Base-by-base conservation (phyloP, 2,888 invertebrate genomes). In the Lepidochrysops patricia region DNA sequence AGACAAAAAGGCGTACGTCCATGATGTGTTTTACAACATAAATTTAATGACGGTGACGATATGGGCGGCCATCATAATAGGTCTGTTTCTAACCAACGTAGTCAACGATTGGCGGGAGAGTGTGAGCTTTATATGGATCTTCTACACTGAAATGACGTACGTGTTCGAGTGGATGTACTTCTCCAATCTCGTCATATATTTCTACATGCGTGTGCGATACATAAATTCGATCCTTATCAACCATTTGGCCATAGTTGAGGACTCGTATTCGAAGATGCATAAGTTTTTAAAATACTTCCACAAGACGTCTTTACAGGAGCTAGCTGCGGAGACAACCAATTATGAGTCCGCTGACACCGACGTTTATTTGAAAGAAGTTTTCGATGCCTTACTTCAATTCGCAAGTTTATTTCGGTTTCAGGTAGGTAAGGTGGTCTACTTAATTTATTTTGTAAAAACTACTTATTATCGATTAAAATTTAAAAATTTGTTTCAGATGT, bases 181-280 rank as follows among this genome's bases (percentile, higher is more conserved):
- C 61, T 72, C 75, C 1, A 78, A 76, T 63, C 59, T 75, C 7
- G 61, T 81, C 1, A 48, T 71, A n/a, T 76, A 73, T 66, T 84
- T 84, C 60, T 68, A 67, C 26, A 37, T 74, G 13, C 73, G 81
- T 27, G 52, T 78, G 1, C 70, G 72, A 4, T 77, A 76, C 54
- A 64, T 83, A 1, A 84, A 84, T 62, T 66, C 72, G 5, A 74
- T 82, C 2, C 70, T 84, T 27, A 65, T 63, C 7, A 82, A 78
- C 52, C 74, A 79, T 62, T 67, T 80, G 34, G 65, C 69, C 27
- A 64, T 58, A 13, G 59, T 60, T 25, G 25, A 54, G 26, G 57
- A 57, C 27, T 7, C 54, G 35, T 32, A 25, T 15, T 32, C 12
- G 7, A 9, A 60, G 34, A 25, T 49, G 27, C 5, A 62, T 57